These are phyloP conservation scores for Erethizon dorsatum DNA, from an alignment of 2,797 vertebrate genomes.

Conservation along the genomic window DNA sequence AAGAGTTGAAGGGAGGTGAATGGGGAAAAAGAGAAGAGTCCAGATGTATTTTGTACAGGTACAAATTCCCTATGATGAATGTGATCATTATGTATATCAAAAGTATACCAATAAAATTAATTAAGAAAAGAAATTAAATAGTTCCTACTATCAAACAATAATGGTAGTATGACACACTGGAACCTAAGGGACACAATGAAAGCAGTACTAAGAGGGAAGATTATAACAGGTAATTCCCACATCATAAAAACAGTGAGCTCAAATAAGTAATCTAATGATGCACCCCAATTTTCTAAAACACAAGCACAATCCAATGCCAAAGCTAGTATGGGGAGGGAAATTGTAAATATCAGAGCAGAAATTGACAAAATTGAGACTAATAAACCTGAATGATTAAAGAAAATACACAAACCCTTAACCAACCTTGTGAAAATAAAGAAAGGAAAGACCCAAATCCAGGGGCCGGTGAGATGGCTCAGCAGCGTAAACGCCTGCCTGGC, in stretches of 20 bases:
- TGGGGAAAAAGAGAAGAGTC: background rate
- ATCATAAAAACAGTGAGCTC: background rate
- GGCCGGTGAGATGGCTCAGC: no score
- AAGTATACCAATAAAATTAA: background rate
- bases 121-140: background rate
- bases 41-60: background rate
- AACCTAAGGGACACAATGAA: background rate
- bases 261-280: no score
- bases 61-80: background rate
- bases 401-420: no score
- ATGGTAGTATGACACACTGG: background rate
- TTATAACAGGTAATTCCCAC: background rate
- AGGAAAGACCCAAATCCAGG: no score
- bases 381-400: no score
- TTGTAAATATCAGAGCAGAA: no score
- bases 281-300: no score
- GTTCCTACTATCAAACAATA: background rate
- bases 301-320: no score
- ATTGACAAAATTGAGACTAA: no score
- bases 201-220: background rate
- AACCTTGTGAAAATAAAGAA: no score
- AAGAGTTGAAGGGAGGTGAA: background rate
- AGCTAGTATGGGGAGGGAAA: no score
- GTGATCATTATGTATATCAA: background rate
- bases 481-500: no score